Evolutionary conservation across 2,797 vertebrate species (phyloP), one percentile per base, ranked within the genome.

Genomic region (Echiichthys vipera): DNA sequence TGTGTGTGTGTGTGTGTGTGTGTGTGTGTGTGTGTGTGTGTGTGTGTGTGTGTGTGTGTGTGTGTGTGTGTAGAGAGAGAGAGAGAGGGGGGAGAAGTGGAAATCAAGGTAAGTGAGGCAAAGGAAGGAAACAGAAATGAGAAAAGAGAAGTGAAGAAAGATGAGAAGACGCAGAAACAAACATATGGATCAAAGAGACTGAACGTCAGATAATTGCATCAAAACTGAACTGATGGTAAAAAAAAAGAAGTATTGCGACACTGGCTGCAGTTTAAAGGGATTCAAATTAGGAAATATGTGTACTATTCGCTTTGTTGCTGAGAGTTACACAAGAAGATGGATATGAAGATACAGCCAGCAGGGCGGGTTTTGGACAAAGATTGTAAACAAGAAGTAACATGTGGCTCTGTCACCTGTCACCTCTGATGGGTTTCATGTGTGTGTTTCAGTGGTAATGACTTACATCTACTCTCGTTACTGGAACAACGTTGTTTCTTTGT

Each of bases 91-190:
- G n/a, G n/a, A n/a, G n/a, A 55, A 71, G 65, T 74, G 66, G 47
- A 76, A 71, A 59, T 72, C 53, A 66, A 81, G 61, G 73, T 80
- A 73, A 40, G 32, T 59, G 65, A 74, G 32, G 42, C 36, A 40
- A 69, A 82, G 64, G 59, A 37, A 59, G 59, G 51, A 84, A 67
- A 43, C 30, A 40, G 36, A 2, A n/a, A 36, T 24, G 53, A 70
- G 40, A 45, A n/a, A 34, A n/a, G 17, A 3, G 42, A 40, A 55
- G 72, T 32, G 2, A 63, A 55, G 51, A 66, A 56, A 63, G 49
- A 49, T 59, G n/a, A 42, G 45, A 54, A 72, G 61, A 76, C 11
- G 14, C 12, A 14, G 72, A 51, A 39, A 63, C 1, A 46, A 32
- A 68, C 47, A n/a, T 3, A 24, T 36, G 34, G 43, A 45, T 70